phyloP scores from a whole-genome alignment of 2,113 vertebrate genomes.

The Lucifuga dentata region DNA sequence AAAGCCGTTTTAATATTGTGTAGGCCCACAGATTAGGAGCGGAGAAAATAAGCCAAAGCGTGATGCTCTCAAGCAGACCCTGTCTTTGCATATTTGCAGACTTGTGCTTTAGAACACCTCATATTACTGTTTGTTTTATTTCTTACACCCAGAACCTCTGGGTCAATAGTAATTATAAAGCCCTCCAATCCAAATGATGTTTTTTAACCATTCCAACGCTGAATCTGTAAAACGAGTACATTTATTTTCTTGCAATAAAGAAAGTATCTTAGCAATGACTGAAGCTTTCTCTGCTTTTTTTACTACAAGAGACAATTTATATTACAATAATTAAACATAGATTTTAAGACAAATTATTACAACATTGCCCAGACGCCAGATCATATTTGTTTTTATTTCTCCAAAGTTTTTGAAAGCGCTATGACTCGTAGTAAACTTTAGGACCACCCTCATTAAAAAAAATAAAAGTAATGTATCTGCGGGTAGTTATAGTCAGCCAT shows the following conservation, averaged over 20 bases:
- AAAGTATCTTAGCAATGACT: constrained; percentile 22
- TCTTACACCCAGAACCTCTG: constrained; percentile 79
- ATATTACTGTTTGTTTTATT: constrained; percentile 89
- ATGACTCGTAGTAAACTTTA: constrained; percentile 2
- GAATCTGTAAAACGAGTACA: constrained; percentile 57
- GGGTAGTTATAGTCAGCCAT: constrained; percentile 78
- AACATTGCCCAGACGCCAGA: constrained; percentile 1
- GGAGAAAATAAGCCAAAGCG: constrained; percentile 85
- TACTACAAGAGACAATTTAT: not conserved
- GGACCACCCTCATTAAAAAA: constrained; percentile 67
- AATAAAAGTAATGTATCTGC: constrained; percentile 77
- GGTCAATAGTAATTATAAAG: constrained; percentile 87
- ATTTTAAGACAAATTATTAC: constrained; percentile 7
- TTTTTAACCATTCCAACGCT: constrained; percentile 81
- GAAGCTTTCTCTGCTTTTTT: constrained; percentile 5
- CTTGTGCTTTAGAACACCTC: constrained; percentile 88
- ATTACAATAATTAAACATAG: constrained; percentile 3
- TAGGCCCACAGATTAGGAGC: constrained; percentile 84
- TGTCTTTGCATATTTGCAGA: constrained; percentile 92
- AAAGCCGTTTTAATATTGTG: constrained; percentile 96
- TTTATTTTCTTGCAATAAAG: constrained; percentile 67
- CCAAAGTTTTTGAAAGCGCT: constrained; percentile 2
- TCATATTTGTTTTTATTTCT: constrained; percentile 23
- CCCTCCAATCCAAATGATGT: constrained; percentile 82
- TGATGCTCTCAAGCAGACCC: constrained; percentile 87